Evolutionary conservation across 2,797 vertebrate species (phyloP).

Genomic region (Bradypodion ventrale): DNA sequence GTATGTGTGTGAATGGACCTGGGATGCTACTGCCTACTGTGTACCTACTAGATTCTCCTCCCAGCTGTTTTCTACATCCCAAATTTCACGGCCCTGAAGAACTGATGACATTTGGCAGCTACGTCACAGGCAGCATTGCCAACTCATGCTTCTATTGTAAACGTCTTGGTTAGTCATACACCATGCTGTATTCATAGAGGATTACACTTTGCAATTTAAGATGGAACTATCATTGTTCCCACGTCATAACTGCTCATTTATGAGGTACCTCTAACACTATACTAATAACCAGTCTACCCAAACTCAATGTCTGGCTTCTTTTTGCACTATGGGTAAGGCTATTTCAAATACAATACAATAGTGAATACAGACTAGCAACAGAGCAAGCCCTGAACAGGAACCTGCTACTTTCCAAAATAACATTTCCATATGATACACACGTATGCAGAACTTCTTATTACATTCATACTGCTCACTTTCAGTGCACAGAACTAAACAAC

Average conservation of each 20-base stretch:
- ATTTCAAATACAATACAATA: not conserved
- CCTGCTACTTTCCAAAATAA: not conserved
- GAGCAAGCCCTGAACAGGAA: not conserved
- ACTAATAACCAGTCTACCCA: not conserved
- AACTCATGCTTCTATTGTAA: not conserved
- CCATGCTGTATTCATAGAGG: not conserved
- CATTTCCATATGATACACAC: not conserved
- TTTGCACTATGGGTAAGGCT: not conserved
- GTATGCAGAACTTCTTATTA: not conserved
- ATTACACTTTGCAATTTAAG: not conserved
- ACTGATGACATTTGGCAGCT: not conserved
- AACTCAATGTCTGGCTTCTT: not conserved
- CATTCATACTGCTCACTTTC: not conserved
- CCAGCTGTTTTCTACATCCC: not conserved
- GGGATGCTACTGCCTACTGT: not conserved
- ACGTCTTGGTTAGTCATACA: not conserved
- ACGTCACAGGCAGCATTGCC: not conserved
- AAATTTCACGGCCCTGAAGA: not conserved
- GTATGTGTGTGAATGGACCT: not conserved
- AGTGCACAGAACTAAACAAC: not conserved
- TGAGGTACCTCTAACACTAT: not conserved
- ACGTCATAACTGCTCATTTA: not conserved
- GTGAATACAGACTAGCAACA: not conserved
- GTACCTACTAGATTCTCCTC: not conserved
- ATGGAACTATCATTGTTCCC: not conserved